phyloP scores from a whole-genome alignment of 2,888 invertebrate species.

The Spicauda simplicius region DNA sequence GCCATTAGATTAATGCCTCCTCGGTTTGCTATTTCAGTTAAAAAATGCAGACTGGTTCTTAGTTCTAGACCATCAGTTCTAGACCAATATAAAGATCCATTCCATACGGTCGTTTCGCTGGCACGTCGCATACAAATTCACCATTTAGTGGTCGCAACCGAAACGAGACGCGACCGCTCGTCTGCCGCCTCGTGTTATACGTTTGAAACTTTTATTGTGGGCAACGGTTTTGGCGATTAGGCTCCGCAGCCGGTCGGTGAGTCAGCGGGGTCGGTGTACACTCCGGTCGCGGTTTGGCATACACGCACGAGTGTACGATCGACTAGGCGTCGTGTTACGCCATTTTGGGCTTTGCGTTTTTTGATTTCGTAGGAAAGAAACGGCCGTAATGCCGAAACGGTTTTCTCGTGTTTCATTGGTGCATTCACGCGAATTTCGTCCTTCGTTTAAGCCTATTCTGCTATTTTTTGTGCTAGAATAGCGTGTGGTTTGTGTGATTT shows the following conservation, averaged over 20 bases:
- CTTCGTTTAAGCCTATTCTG: not conserved
- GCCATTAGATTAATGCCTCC: too few relatives aligned
- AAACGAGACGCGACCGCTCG: slow-evolving; percentile 46
- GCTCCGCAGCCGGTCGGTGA: slow-evolving; percentile 57
- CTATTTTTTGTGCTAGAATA: not conserved
- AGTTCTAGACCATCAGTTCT: not conserved
- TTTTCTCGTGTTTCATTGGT: not conserved
- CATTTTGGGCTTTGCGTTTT: not conserved
- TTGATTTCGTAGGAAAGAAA: not conserved
- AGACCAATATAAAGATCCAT: not conserved
- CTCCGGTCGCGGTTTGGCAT: slow-evolving; percentile 54
- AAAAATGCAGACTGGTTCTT: not conserved
- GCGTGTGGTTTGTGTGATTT: not conserved
- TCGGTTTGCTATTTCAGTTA: too few relatives aligned
- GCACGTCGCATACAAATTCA: slow-evolving; percentile 44
- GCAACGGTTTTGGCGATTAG: slow-evolving; percentile 56
- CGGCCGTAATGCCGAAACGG: not conserved
- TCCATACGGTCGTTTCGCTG: too few relatives aligned
- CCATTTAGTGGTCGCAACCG: slow-evolving; percentile 45
- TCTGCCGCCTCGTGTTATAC: slow-evolving; percentile 43
- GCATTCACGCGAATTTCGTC: slow-evolving; percentile 8
- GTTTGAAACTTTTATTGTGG: slow-evolving; percentile 49
- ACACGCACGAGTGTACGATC: slow-evolving; percentile 39
- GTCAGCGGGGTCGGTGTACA: slow-evolving; percentile 67
- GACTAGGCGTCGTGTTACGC: not conserved